These are phyloP conservation scores for Nomada lathburiana DNA, from an alignment of 2,888 invertebrate genomes.

Conservation along the genomic window DNA sequence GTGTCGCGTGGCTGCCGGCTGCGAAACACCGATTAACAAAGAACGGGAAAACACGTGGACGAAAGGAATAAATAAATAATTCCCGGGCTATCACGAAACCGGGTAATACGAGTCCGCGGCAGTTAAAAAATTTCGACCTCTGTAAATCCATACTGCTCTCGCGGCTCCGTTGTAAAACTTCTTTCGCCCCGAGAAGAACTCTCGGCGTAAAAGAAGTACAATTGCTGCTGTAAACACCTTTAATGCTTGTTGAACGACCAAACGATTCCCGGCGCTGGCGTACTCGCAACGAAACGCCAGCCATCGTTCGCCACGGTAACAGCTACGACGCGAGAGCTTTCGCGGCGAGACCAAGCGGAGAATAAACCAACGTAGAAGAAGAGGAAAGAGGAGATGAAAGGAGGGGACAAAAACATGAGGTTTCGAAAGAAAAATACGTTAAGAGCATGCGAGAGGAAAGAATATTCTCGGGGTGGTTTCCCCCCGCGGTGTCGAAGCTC, in stretches of 20 bases:
- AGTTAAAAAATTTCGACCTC: neutral
- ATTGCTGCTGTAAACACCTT: conserved; percentile 21
- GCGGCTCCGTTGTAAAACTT: neutral
- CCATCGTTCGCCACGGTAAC: conserved; percentile 26
- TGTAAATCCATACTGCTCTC: neutral
- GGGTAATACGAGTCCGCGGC: too few relatives aligned
- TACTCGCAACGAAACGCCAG: conserved; percentile 20
- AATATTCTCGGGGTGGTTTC: conserved; percentile 47
- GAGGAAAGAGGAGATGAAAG: too few relatives aligned
- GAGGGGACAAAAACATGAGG: neutral
- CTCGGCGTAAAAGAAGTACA: neutral
- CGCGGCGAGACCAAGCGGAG: conserved; percentile 3
- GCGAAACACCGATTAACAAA: neutral
- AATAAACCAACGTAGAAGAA: too few relatives aligned
- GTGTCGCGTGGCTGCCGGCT: neutral
- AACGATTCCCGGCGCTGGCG: conserved; percentile 34
- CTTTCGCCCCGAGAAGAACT: neutral
- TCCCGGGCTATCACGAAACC: too few relatives aligned
- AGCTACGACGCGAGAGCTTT: conserved; percentile 17
- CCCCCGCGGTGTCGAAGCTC: conserved; percentile 68
- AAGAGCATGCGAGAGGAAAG: conserved; percentile 48
- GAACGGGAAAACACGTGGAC: too few relatives aligned
- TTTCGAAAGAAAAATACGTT: conserved; percentile 53
- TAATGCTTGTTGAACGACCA: conserved; percentile 24
- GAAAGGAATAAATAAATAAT: too few relatives aligned